These are phyloP conservation scores for Actinia equina DNA, from an alignment of 64 coral and sea anemone genomes.

Conservation along the genomic window DNA sequence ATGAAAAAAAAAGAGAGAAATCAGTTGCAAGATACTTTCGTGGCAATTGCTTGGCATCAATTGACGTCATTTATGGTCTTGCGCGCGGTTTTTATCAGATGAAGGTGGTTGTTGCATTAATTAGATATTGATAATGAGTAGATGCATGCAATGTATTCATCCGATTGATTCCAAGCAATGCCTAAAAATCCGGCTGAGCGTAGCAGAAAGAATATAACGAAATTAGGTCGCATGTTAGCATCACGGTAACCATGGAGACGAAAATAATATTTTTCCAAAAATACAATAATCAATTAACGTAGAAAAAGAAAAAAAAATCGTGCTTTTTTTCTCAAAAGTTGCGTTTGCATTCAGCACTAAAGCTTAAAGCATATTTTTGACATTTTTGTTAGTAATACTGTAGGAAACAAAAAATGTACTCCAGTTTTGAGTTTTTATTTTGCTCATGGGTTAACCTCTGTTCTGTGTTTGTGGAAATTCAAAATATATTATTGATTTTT, in stretches of 20 bases:
- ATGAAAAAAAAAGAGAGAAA: background rate
- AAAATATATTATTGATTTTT: too few relatives aligned
- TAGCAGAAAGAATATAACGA: background rate
- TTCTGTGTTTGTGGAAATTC: too few relatives aligned
- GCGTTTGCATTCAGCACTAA: background rate
- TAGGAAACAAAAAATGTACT: too few relatives aligned
- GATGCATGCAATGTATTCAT: too few relatives aligned
- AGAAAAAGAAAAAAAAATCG: background rate
- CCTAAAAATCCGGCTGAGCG: background rate
- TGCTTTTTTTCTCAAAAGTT: background rate
- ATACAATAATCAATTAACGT: background rate
- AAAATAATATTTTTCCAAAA: constrained; percentile 7
- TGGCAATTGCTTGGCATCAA: background rate
- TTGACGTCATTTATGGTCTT: background rate
- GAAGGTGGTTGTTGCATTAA: too few relatives aligned
- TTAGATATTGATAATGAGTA: too few relatives aligned
- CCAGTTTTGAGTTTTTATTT: too few relatives aligned
- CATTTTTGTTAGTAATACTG: too few relatives aligned
- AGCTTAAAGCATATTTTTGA: too few relatives aligned
- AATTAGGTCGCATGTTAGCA: background rate
- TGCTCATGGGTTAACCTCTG: too few relatives aligned
- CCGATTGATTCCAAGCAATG: background rate
- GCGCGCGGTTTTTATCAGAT: background rate
- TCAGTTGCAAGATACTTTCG: background rate
- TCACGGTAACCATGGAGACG: background rate